Percentiles rank a stretch among this genome's conserved stretches.
These are phyloP conservation scores for Amyelois transitella DNA, from an alignment of 1,140 invertebrate species.

Conservation along the genomic window DNA sequence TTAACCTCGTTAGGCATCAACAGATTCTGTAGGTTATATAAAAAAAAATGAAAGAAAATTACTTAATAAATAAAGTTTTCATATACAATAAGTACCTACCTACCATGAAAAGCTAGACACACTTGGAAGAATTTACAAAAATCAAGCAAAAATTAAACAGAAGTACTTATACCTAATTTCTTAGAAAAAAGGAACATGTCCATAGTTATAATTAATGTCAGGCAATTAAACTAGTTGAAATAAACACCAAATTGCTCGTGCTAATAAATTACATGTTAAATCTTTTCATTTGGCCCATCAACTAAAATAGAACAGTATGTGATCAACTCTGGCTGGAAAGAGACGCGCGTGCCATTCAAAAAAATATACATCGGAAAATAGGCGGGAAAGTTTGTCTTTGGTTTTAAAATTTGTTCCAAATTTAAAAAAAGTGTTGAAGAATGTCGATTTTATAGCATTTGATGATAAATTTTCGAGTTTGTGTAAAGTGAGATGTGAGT, in stretches of 20 bases:
- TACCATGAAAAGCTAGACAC: too few relatives aligned
- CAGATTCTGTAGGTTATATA: too few relatives aligned
- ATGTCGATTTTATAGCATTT: background rate
- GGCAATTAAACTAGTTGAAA: constrained; percentile 8
- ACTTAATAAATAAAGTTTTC: too few relatives aligned
- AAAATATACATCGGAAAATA: constrained; percentile 30
- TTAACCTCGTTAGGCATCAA: too few relatives aligned
- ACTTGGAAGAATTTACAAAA: too few relatives aligned
- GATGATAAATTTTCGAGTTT: constrained; percentile 14
- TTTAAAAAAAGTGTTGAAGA: too few relatives aligned
- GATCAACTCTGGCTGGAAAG: constrained; percentile 30
- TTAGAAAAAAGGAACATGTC: background rate
- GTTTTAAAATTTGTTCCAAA: constrained; percentile 6
- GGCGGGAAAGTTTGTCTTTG: constrained; percentile 29
- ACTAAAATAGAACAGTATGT: constrained; percentile 62
- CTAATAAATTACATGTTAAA: constrained; percentile 29
- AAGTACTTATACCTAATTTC: too few relatives aligned
- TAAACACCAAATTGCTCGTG: constrained; percentile 14
- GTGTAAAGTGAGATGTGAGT: constrained; percentile 34
- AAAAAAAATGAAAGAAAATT: too few relatives aligned
- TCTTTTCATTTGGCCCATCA: constrained; percentile 40
- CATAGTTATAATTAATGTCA: constrained; percentile 10
- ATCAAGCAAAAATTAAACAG: too few relatives aligned
- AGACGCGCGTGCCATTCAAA: constrained; percentile 31
- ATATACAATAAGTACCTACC: too few relatives aligned